Evolutionary conservation across 92 coral and sea anemone species (phyloP), one percentile per base, ranked within the genome.

Genomic region (Montipora capitata): DNA sequence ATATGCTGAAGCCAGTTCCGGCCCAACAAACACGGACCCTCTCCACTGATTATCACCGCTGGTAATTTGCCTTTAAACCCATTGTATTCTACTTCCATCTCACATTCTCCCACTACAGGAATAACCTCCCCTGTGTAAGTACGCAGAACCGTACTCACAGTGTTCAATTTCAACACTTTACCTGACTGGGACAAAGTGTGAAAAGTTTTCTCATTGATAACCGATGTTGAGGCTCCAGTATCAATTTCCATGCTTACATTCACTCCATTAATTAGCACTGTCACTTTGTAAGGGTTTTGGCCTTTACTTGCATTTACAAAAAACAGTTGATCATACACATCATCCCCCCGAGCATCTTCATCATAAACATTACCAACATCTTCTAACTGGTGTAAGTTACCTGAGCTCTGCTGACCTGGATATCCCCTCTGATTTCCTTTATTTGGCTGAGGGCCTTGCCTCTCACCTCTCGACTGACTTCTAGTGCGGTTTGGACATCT

Each of bases 161-260:
- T 2, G 35, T 71, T 71, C 27, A 43, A 16, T 42, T 41, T 71
- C 56, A 41, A 71, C 76, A 12, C 27, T 12, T 16, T 71, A 12
- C 56, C 54, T 14, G 27, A 16, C 76, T 43, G 27, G 49, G 78
- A 54, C 48, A 67, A 35, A 13, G 10, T 67, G 58, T 52, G 52
- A 12, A 67, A 81, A 7, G 62, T 51, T 68, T 44, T 81, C 73
- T 85, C 64, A 48, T 68, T 35, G 16, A 77, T 17, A 51, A 88
- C 79, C 3, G 92, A n/a, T 6, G 75, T 70, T 16, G 92, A 82
- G n/a, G 88, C 88, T n/a, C 81, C 91, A 48, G 88, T 81, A 69
- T 88, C 81, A n/a, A 79, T 54, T 80, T 72, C 88, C 88, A 87
- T 80, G 57, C 10, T 67, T 18, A 68, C 63, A 56, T 78, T 62